Evolutionary conservation across 2,797 vertebrate species (phyloP).

Genomic region (Lycodopsis pacificus): DNA sequence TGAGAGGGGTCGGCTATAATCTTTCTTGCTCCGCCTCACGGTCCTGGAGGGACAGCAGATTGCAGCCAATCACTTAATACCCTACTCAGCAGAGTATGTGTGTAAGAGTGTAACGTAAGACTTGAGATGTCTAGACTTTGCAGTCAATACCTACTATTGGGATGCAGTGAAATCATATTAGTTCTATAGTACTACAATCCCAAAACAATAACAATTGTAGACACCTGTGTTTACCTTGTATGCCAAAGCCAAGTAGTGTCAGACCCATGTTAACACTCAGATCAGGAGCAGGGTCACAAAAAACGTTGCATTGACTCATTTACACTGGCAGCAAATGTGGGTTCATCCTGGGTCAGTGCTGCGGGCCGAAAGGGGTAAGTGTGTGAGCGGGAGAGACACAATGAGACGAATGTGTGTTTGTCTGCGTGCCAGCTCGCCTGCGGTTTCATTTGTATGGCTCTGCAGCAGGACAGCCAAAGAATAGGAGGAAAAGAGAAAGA

Average conservation of each 20-base stretch:
- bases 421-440: slow-evolving; percentile 15
- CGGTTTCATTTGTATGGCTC: slow-evolving; percentile 37
- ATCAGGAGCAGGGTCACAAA: slow-evolving; percentile 14
- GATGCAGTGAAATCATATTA: background rate
- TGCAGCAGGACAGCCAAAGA: slow-evolving; percentile 33
- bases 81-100: too few species aligned
- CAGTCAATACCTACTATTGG: background rate
- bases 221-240: slow-evolving; percentile 3
- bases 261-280: slow-evolving; percentile 9
- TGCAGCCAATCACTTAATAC: too few species aligned
- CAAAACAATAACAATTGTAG: background rate
- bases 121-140: background rate
- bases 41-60: too few species aligned
- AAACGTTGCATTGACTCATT: slow-evolving; percentile 4
- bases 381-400: slow-evolving; percentile 3
- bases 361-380: slow-evolving; percentile 2
- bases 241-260: slow-evolving; percentile 3
- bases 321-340: slow-evolving; percentile 21
- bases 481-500: slow-evolving; percentile 30
- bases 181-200: background rate
- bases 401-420: slow-evolving; percentile 26
- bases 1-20: too few species aligned
- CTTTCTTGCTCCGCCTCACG: too few species aligned
- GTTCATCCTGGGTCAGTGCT: slow-evolving; percentile 34
- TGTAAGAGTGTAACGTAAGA: background rate